Conservation (phyloP, 2,888 invertebrate species). For the Hylaea fasciaria region DNA sequence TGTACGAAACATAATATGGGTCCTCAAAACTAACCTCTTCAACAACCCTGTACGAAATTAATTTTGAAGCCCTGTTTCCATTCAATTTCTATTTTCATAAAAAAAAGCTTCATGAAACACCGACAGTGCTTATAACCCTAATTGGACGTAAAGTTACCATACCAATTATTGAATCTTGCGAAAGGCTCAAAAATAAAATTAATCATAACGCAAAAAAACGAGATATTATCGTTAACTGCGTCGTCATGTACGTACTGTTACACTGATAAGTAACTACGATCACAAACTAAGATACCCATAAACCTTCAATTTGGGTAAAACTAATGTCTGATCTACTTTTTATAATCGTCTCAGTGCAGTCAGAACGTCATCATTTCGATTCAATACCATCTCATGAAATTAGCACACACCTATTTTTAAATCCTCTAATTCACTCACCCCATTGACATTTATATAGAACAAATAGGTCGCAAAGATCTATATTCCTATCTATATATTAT, state of each 20-base stretch:
- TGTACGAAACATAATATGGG: no score
- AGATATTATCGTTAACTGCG: slow-evolving; percentile 37
- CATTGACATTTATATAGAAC: slow-evolving; percentile 10
- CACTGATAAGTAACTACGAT: slow-evolving; percentile 28
- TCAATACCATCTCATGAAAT: no score
- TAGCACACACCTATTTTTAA: background rate
- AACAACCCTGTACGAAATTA: no score
- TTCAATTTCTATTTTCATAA: background rate
- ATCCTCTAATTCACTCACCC: slow-evolving; percentile 4
- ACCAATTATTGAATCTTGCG: slow-evolving; percentile 24
- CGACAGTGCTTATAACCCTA: slow-evolving; percentile 9
- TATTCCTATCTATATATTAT: no score
- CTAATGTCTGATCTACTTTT: no score
- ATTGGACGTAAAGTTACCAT: slow-evolving; percentile 5
- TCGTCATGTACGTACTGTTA: slow-evolving; percentile 23
- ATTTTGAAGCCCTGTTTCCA: background rate
- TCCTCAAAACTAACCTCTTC: background rate
- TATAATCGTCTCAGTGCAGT: no score
- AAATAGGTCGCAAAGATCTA: background rate
- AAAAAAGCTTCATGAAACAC: slow-evolving; percentile 2
- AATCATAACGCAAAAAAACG: slow-evolving; percentile 34
- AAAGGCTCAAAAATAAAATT: slow-evolving; percentile 36
- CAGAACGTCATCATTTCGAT: no score
- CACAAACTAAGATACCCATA: no score
- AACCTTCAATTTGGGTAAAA: no score